Base-by-base conservation (phyloP, 2,113 vertebrate species). In the Donacobius atricapilla region DNA sequence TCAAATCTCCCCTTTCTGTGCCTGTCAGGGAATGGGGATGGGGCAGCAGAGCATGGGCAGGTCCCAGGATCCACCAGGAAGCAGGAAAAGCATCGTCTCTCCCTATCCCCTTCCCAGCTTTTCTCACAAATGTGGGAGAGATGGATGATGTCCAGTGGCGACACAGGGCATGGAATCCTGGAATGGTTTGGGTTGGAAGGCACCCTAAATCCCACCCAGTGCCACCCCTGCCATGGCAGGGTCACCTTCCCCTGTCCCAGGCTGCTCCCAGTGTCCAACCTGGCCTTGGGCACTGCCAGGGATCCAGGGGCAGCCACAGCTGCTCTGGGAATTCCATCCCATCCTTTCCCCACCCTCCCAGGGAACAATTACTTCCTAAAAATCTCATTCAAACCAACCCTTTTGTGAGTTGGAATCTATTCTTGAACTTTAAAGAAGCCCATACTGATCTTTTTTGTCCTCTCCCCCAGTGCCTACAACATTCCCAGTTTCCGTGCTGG, bases 401-500 rank as follows among this genome's bases (percentile, higher is more conserved):
- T 61, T 54, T 6, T 27, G 12, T 40, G 39, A 61, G 14, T 0
- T 54, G 33, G 18, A 37, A 90, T 42, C 54, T 35, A 9, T 15
- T 27, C 27, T 3, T 33, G 60, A n/a, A 33, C 25, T 60, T 78
- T 13, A 4, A 17, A 25, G 13, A 37, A 22, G 2, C 21, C 19
- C 7, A 28, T 24, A 2, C 31, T 56, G 73, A 35, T 70, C 0
- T 18, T 35, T 58, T n/a, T 15, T 81, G 2, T 88, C 48, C 51
- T 94, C 19, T 87, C 48, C 17, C 23, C 9, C 33, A 99, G 99
- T 98, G 96, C 98, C 95, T 99, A 99, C 98, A 99, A 99, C 30
- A 85, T 98, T 56, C 99, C 99, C 79, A 99, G 99, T 97, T 99
- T 99, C 92, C 98, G 98, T 86, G 99, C 99, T 1, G 97, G 99